Evolutionary conservation across 2,797 vertebrate species (phyloP), one percentile per base, ranked within the genome.

Genomic region (Centropyge bicolor): DNA sequence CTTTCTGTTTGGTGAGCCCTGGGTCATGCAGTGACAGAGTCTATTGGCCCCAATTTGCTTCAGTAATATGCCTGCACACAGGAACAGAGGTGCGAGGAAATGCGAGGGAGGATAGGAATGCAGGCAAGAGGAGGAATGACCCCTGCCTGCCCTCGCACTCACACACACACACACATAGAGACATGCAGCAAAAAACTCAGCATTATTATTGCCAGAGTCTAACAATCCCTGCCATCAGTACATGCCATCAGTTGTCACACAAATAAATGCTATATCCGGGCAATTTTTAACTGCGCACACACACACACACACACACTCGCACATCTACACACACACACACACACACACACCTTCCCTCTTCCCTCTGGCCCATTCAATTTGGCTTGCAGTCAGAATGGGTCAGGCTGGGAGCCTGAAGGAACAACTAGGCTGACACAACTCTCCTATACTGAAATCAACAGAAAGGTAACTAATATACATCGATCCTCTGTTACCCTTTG

Each of bases 21-120:
- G 74, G 89, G 88, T 92, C 87, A 88, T 74, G 48, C 80, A 81
- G 87, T 89, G 91, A 92, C 88, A 91, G 88, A 89, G 83, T 91
- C 85, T 87, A 91, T 92, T 88, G 91, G 89, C 90, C 88, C 87
- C 91, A 93, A 93, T 94, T 93, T 92, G 88, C 88, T 87, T 89
- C 81, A 67, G 91, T 90, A 91, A 93, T 90, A 80, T 76, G 81
- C 48, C 81, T 86, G 82, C 87, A 63, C 83, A 77, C 75, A 74
- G 83, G 61, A 84, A 68, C 84, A 81, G 81, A 87, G 82, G 88
- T 84, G 84, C 82, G 79, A 67, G 35, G 86, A 73, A 65, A 68
- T 70, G 48, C 84, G 71, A 62, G 19, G 49, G 64, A 75, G 56
- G 59, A 81, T 51, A 55, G 71, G 72, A 82, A 82, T 57, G 48